A percentile compares a stretch with the other conserved stretches of the same genome.
Evolutionary conservation across 2,113 vertebrate genomes (phyloP).

Genomic region (Hippocampus zosterae): DNA sequence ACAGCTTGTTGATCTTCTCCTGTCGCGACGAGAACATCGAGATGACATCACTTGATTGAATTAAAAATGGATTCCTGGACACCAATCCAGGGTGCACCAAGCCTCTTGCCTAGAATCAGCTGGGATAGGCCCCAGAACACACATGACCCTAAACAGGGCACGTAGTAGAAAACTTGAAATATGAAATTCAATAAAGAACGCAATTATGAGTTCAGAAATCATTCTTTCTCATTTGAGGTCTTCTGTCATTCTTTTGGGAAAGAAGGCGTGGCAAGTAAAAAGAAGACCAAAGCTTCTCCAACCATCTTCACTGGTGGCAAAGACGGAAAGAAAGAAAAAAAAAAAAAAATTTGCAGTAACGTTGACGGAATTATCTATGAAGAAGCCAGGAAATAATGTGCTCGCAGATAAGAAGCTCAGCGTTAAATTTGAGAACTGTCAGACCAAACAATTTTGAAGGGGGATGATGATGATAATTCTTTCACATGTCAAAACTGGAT

Average conservation of each 20-base stretch:
- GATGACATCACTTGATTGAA: background rate
- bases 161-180: too few species aligned
- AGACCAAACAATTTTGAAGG: background rate
- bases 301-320: background rate
- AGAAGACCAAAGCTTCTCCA: background rate
- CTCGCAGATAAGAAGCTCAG: background rate
- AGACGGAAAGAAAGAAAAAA: background rate
- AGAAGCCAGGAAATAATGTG: background rate
- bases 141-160: too few species aligned
- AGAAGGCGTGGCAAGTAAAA: background rate
- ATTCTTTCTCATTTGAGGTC: background rate
- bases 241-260: background rate
- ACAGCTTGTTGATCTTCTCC: slow-evolving; percentile 96
- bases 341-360: background rate
- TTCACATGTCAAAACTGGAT: background rate
- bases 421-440: background rate
- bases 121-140: too few species aligned
- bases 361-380: background rate
- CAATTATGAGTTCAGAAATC: background rate
- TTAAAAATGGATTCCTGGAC: too few species aligned
- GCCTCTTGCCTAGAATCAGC: too few species aligned
- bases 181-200: too few species aligned
- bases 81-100: too few species aligned
- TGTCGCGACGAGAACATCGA: slow-evolving; percentile 46
- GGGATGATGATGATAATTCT: background rate